These are phyloP conservation scores for Nymphalis urticae DNA, from an alignment of 2,888 invertebrate genomes.

Conservation along the genomic window DNA sequence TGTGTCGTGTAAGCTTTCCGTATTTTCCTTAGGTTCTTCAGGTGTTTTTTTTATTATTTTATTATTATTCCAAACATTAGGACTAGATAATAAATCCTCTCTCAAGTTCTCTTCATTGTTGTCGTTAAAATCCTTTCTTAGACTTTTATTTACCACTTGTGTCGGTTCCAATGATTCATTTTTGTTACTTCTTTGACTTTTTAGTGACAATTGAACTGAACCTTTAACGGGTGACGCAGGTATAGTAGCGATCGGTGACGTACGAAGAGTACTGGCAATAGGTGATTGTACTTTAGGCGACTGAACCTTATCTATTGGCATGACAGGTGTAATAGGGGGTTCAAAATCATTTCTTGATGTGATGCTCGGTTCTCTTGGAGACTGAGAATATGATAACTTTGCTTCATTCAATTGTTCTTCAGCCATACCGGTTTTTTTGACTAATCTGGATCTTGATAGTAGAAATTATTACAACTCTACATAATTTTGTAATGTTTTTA, in stretches of 20 bases:
- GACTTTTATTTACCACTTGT: constrained; percentile 32
- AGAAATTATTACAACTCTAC: constrained; percentile 29
- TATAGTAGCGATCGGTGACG: constrained; percentile 11
- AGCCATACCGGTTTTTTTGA: constrained; percentile 37
- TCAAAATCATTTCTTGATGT: constrained; percentile 31
- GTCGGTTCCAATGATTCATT: constrained; percentile 17
- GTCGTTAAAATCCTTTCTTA: constrained; percentile 36
- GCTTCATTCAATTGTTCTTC: constrained; percentile 32
- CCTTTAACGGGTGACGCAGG: constrained; percentile 28
- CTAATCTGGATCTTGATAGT: constrained; percentile 15
- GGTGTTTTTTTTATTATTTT: background rate
- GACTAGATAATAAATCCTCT: constrained; percentile 44
- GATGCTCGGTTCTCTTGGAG: constrained; percentile 34
- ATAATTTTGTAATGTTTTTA: constrained; percentile 34
- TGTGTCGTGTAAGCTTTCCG: constrained; percentile 43
- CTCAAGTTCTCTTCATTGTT: constrained; percentile 32
- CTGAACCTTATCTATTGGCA: constrained; percentile 8
- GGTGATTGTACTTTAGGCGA: constrained; percentile 23
- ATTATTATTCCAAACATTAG: constrained; percentile 46
- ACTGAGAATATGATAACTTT: constrained; percentile 26
- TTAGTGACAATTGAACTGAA: constrained; percentile 32
- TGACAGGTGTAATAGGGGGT: constrained; percentile 7
- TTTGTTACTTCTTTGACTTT: constrained; percentile 24
- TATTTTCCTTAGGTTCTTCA: constrained; percentile 35
- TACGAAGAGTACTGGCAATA: constrained; percentile 12